Conservation (phyloP, 1,140 invertebrate species). For the Cotesia typhae region DNA sequence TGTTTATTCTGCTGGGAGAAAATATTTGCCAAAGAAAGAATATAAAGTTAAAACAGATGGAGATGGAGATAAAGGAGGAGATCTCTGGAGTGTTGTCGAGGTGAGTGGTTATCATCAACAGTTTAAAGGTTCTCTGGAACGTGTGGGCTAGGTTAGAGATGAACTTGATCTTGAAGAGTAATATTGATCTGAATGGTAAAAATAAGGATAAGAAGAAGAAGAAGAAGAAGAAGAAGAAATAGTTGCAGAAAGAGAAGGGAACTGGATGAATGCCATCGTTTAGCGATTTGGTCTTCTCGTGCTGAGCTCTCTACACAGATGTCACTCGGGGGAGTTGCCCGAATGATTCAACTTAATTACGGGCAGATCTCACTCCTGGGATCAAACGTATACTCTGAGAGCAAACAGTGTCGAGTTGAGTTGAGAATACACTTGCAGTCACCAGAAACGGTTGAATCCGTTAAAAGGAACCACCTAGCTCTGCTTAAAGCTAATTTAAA, state of each 20-base stretch:
- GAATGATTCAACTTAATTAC: slow-evolving; percentile 17
- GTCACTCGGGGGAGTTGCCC: slow-evolving; percentile 24
- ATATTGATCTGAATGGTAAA: slow-evolving; percentile 1
- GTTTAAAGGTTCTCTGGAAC: background rate
- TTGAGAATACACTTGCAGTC: too few species aligned
- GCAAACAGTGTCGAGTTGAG: too few species aligned
- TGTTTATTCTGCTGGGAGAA: background rate
- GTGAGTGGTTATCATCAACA: slow-evolving; percentile 11
- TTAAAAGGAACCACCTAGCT: too few species aligned
- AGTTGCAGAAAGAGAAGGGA: background rate
- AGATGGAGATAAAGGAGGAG: background rate
- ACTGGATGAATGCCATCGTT: slow-evolving; percentile 22
- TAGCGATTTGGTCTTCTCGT: background rate
- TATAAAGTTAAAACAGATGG: too few species aligned
- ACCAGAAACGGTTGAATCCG: too few species aligned
- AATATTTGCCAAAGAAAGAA: too few species aligned
- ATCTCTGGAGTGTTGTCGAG: slow-evolving; percentile 1
- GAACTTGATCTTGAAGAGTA: slow-evolving; percentile 20
- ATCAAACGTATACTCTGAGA: background rate
- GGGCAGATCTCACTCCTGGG: background rate
- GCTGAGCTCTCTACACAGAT: slow-evolving; percentile 6
- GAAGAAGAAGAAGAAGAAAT: slow-evolving; percentile 13
- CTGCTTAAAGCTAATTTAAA: too few species aligned
- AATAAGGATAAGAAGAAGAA: too few species aligned
- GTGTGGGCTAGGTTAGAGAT: background rate